Conservation (phyloP, 1,140 invertebrate genomes). For the Drosophila miranda region DNA sequence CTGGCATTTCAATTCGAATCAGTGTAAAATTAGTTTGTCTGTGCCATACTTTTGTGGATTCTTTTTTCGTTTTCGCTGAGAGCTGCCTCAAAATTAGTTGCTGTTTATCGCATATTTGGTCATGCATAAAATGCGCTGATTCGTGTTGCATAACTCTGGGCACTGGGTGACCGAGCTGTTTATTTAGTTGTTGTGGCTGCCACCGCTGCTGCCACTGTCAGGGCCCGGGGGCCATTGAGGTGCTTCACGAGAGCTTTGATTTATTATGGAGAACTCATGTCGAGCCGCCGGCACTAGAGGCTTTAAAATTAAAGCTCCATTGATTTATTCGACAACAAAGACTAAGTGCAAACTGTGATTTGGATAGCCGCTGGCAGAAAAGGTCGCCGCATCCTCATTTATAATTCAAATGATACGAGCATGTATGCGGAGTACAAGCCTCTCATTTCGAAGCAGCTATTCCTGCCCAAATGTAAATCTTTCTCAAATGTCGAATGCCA, state of each 20-base stretch:
- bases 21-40: conserved; percentile 66
- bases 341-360: conserved; percentile 16
- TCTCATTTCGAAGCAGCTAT: too few species aligned
- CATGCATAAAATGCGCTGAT: conserved; percentile 65
- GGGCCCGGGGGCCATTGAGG: conserved; percentile 20
- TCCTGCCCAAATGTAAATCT: too few species aligned
- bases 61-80: conserved; percentile 12
- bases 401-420: conserved; percentile 2
- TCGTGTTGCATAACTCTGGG: conserved; percentile 62
- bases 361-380: conserved; percentile 6
- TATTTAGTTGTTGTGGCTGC: conserved; percentile 37
- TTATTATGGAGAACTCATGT: conserved; percentile 47
- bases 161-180: conserved; percentile 27
- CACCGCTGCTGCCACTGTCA: neutral
- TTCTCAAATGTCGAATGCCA: too few species aligned
- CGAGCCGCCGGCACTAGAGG: conserved; percentile 4
- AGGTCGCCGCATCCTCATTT: conserved; percentile 4
- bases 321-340: conserved; percentile 10
- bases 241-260: conserved; percentile 16
- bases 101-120: conserved; percentile 61
- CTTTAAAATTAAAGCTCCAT: conserved; percentile 15
- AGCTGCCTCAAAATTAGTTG: conserved; percentile 45
- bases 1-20: conserved; percentile 35
- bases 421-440: too few species aligned
- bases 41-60: conserved; percentile 20